These are phyloP conservation scores for Diaperis boleti DNA, from an alignment of 2,888 invertebrate genomes.

Conservation along the genomic window DNA sequence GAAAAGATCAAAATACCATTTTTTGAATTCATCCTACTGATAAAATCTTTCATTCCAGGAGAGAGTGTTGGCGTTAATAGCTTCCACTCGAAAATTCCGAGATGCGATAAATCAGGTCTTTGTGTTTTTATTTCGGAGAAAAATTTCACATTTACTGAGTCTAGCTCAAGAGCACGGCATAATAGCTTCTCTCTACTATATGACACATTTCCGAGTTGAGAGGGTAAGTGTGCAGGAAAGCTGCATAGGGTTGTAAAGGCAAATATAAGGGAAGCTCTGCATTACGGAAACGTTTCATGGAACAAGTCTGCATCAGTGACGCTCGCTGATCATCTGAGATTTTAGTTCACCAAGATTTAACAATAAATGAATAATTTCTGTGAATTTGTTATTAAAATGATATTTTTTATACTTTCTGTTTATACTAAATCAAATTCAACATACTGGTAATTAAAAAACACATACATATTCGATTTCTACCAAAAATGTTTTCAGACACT, in stretches of 20 bases:
- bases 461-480: too few relatives aligned
- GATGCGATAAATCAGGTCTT: constrained; percentile 15
- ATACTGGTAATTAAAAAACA: too few relatives aligned
- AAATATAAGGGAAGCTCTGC: constrained; percentile 20
- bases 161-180: constrained; percentile 5
- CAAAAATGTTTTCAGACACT: too few relatives aligned
- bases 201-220: constrained; percentile 24
- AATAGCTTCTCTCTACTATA: constrained; percentile 21
- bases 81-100: constrained; percentile 13
- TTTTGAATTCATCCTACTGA: background rate
- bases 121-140: constrained; percentile 20
- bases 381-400: too few relatives aligned
- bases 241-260: constrained; percentile 11
- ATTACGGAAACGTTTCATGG: constrained; percentile 16
- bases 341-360: too few relatives aligned
- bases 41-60: constrained; percentile 14
- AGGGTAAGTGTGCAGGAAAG: constrained; percentile 30
- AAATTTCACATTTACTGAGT: constrained; percentile 11
- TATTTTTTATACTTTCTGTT: too few relatives aligned
- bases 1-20: too few relatives aligned
- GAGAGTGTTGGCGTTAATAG: constrained; percentile 4
- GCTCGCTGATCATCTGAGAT: too few relatives aligned
- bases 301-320: background rate
- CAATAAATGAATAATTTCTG: too few relatives aligned
- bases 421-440: too few relatives aligned